Base-by-base conservation (phyloP, 2,888 invertebrate genomes). In the Choristoneura rosaceana region DNA sequence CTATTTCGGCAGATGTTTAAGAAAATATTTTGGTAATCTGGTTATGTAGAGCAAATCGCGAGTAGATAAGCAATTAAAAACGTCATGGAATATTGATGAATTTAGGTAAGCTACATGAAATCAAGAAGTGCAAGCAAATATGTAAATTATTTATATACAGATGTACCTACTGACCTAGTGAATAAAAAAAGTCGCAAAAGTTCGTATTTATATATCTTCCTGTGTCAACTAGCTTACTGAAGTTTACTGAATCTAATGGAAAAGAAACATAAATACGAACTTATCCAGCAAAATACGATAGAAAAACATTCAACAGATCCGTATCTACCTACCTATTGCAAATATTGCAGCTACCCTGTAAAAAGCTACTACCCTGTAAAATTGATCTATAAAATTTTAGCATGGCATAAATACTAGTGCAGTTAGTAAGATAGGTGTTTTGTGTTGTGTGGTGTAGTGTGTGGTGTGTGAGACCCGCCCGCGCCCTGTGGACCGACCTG, bases 401-500 rank as follows among this genome's bases (percentile, higher is more conserved):
- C 25, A 61, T 4, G 47, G 47, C 10, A 61, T 61, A 34, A 25
- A 14, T 47, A 59, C 25, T 61, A 64, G 17, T 55, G 55, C 55
- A 43, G 33, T 43, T 14, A 59, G 43, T 62, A 45, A 62, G 33
- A 43, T 43, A 43, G 79, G 69, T 81, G 74, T 77, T 78, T 62
- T 70, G 77, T 80, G 71, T 79, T 78, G 71, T 75, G 64, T 71
- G 75, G 74, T 68, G 76, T 80, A 76, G 81, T 79, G 77, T 80
- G 77, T 80, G 77, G 81, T 73, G 77, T 78, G 76, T 75, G 76
- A 86, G 87, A 90, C 91, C 91, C 90, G 91, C 92, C 91, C 92
- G 89, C 92, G 89, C 91, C 90, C 88, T 77, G 77, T 79, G 81
- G 84, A 95, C 95, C 95, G 95, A 98, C 98, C 97, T 97, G 98